Percentiles rank a stretch among this genome's conserved stretches.
Conservation (phyloP, 2,113 vertebrate genomes). For the Thamnaconus septentrionalis region DNA sequence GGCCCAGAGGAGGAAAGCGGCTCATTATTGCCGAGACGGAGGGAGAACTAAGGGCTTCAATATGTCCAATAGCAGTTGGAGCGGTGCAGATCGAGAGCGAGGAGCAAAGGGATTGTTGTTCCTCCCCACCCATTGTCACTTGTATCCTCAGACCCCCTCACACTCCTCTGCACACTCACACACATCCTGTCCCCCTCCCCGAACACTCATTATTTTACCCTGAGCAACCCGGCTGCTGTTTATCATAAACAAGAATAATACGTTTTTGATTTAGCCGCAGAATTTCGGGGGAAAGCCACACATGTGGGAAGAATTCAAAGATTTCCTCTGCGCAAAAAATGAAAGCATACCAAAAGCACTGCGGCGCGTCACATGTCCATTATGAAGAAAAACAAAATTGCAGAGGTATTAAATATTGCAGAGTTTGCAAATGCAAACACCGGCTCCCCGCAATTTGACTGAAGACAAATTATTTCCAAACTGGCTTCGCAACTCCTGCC, state of each 20-base stretch:
- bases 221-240: slow-evolving; percentile 31
- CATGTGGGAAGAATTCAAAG: slow-evolving; percentile 4
- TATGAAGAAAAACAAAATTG: no score
- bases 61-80: slow-evolving; percentile 64
- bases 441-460: no score
- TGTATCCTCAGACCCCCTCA: slow-evolving; percentile 37
- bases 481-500: no score
- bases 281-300: neutral
- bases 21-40: slow-evolving; percentile 57
- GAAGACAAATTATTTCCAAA: no score
- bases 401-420: no score
- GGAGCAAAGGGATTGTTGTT: slow-evolving; percentile 64
- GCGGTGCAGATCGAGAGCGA: slow-evolving; percentile 43
- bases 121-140: slow-evolving; percentile 52
- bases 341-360: no score
- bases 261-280: neutral
- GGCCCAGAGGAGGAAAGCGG: slow-evolving; percentile 59
- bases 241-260: slow-evolving; percentile 17
- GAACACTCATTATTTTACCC: slow-evolving; percentile 21
- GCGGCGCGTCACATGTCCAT: no score
- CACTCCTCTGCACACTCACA: slow-evolving; percentile 22
- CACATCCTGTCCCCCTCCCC: slow-evolving; percentile 19
- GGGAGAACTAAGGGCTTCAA: slow-evolving; percentile 64
- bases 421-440: no score
- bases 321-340: no score